A percentile compares a stretch with the other conserved stretches of the same genome.
Evolutionary conservation across 2,797 vertebrate genomes (phyloP).

Genomic region (Hemitrygon akajei): DNA sequence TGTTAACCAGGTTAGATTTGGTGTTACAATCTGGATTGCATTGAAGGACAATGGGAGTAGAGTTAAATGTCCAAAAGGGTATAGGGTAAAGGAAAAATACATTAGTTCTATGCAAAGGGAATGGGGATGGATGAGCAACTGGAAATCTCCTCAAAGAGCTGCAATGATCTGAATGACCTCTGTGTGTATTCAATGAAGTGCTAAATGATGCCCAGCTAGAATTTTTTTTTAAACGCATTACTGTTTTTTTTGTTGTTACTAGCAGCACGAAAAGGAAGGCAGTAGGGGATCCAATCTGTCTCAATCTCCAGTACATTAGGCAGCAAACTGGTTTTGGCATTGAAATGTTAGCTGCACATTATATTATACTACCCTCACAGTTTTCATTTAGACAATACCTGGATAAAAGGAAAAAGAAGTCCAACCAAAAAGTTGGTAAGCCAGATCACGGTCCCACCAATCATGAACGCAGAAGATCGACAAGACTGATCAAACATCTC

Average conservation of each 20-base stretch:
- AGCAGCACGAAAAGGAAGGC: not conserved
- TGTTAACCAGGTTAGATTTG: not conserved
- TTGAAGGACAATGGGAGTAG: not conserved
- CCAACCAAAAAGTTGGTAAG: constrained; percentile 80
- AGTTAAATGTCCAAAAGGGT: not conserved
- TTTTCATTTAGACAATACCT: constrained; percentile 57
- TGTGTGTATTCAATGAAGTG: not conserved
- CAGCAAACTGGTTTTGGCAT: not conserved
- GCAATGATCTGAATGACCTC: not conserved
- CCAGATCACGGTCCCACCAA: constrained; percentile 83
- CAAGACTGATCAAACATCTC: constrained; percentile 86
- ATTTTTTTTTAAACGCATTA: not conserved
- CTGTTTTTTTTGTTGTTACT: not conserved
- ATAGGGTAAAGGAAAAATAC: not conserved
- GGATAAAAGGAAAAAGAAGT: constrained; percentile 86
- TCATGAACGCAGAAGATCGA: constrained; percentile 78
- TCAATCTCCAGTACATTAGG: not conserved
- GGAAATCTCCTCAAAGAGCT: not conserved
- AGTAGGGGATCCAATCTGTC: not conserved
- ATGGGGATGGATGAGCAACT: not conserved
- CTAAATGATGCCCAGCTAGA: not conserved
- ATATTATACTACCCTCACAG: not conserved
- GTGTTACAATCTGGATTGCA: not conserved
- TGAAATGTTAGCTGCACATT: not conserved
- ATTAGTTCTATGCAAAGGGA: not conserved